Conservation (phyloP, 2,113 vertebrate genomes). For the Bujurquina vittata region DNA sequence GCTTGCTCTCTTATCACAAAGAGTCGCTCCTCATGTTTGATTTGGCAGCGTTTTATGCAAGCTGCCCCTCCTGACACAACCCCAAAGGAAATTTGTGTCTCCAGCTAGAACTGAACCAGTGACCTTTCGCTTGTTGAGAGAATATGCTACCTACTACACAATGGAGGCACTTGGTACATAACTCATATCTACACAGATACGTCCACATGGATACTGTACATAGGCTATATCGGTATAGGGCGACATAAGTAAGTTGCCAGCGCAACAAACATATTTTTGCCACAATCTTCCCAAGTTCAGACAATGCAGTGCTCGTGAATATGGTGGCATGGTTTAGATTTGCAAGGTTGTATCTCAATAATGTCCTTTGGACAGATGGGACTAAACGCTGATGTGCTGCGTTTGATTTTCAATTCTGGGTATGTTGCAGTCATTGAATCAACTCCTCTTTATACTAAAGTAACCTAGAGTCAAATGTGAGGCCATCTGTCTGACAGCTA, state of each 20-base stretch:
- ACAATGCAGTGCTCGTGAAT: neutral
- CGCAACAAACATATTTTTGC: neutral
- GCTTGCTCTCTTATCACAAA: neutral
- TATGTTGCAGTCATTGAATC: neutral
- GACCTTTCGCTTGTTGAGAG: neutral
- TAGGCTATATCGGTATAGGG: neutral
- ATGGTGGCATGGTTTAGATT: neutral
- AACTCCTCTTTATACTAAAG: neutral
- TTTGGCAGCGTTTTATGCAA: neutral
- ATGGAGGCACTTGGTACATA: neutral
- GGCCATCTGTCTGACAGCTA: neutral
- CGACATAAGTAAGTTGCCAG: neutral
- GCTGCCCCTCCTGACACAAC: neutral
- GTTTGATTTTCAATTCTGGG: neutral
- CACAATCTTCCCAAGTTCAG: neutral
- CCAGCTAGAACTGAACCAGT: neutral
- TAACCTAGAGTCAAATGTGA: constrained; percentile 1
- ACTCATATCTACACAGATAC: neutral
- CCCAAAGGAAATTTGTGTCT: neutral
- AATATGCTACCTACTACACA: neutral
- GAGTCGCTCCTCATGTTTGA: neutral
- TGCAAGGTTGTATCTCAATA: no score
- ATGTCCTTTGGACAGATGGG: neutral
- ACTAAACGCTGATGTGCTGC: neutral
- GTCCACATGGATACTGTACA: neutral